These are phyloP conservation scores for Scaptomyza caliginosa DNA, from an alignment of 2,888 invertebrate species.

Conservation along the genomic window DNA sequence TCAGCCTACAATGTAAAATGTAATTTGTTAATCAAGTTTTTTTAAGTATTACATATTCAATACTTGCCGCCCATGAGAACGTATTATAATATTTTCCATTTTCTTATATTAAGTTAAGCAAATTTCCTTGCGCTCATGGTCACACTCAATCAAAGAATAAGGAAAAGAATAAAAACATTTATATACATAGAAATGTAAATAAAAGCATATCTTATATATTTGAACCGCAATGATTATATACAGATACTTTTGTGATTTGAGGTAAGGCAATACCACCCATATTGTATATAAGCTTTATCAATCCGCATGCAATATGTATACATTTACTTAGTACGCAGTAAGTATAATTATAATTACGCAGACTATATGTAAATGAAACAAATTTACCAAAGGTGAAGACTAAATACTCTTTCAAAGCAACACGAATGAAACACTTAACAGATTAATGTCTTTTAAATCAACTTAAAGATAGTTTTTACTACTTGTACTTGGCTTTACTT, in stretches of 20 bases:
- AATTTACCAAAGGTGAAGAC: too few species aligned
- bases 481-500: too few species aligned
- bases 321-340: neutral
- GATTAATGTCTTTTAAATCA: too few species aligned
- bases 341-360: neutral
- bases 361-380: too few species aligned
- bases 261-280: neutral
- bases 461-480: too few species aligned
- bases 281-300: neutral
- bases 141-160: constrained; percentile 16
- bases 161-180: constrained; percentile 1
- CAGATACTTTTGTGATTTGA: neutral
- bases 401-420: too few species aligned
- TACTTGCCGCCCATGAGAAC: constrained; percentile 53
- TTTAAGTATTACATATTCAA: neutral
- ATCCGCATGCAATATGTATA: neutral
- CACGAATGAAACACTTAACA: too few species aligned
- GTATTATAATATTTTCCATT: constrained; percentile 55
- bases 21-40: neutral
- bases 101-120: neutral
- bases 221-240: constrained; percentile 36
- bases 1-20: neutral
- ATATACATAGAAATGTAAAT: neutral
- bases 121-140: neutral
- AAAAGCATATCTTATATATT: neutral